Percentiles rank a stretch among this genome's conserved stretches.
These are phyloP conservation scores for Eueides isabella DNA, from an alignment of 1,140 invertebrate species.

Conservation along the genomic window DNA sequence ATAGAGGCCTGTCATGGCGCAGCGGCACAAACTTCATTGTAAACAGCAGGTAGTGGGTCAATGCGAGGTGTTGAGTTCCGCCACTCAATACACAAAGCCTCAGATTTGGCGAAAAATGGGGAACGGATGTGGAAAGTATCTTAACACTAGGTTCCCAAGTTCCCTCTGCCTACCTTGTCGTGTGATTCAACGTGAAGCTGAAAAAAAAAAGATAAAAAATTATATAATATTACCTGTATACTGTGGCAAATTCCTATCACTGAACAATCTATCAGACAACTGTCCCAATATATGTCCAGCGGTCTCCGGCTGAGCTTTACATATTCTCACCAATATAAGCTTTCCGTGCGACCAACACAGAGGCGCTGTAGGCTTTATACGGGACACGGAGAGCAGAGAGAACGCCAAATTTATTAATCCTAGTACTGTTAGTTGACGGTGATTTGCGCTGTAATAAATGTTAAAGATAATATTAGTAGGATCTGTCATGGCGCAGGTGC, in stretches of 20 bases:
- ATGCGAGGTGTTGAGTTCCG: neutral
- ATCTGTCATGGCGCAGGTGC: too few relatives aligned
- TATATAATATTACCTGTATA: slow-evolving; percentile 52
- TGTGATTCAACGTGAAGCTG: too few relatives aligned
- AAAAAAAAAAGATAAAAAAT: too few relatives aligned
- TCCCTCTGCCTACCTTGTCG: too few relatives aligned
- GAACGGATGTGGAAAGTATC: too few relatives aligned
- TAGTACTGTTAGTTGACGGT: slow-evolving; percentile 57
- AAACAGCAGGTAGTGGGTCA: too few relatives aligned
- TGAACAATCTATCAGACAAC: slow-evolving; percentile 52
- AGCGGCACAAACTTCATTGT: too few relatives aligned
- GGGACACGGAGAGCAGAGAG: slow-evolving; percentile 49
- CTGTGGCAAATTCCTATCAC: slow-evolving; percentile 44
- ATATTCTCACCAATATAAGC: slow-evolving; percentile 57
- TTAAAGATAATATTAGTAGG: neutral
- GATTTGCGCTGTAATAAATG: slow-evolving; percentile 52
- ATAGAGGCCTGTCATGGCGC: too few relatives aligned
- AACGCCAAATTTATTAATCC: slow-evolving; percentile 66
- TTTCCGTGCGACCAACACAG: slow-evolving; percentile 64
- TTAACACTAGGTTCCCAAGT: too few relatives aligned
- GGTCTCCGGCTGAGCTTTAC: slow-evolving; percentile 59
- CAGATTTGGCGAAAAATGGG: neutral
- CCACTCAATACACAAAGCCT: neutral
- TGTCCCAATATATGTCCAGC: slow-evolving; percentile 53
- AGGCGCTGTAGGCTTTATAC: slow-evolving; percentile 40